Base-by-base conservation (phyloP, 1,140 invertebrate species). In the Lanistes nyassanus region DNA sequence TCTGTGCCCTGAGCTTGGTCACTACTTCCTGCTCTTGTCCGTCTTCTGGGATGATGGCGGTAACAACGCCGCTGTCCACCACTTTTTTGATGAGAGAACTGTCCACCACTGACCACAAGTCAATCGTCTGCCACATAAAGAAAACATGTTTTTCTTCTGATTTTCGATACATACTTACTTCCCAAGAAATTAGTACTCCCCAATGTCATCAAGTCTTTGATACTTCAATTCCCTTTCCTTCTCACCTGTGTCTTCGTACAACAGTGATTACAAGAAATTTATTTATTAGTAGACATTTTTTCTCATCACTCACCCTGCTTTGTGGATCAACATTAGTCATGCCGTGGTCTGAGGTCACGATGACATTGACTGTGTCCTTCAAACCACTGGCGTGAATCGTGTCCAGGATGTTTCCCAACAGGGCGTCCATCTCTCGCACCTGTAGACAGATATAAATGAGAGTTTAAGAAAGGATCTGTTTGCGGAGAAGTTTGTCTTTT, bases 321-420 rank as follows among this genome's bases (percentile, higher is more conserved):
- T 60, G 16, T 11, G 88, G 80, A 7, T 86, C 90, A 3, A 92
- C 90, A 36, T 87, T 84, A 2, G 90, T 82, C 92, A 94, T 94
- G 29, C 94, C 94, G 87, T 94, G 94, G 87, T 95, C 94, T 82
- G 93, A 93, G 3, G 94, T 83, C 67, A 94, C 88, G 74, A 94
- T 90, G 1, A 94, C 86, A 85, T 94, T 94, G 0, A 93, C 87
- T 74, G 84, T 84, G 82, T 92, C 87, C 39, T 83, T 83, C 53
- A 94, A 84, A 26, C 72, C 31, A 21, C 77, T 56, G 31, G 62
- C 53, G 60, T 81, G 56, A n/a, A 87, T 55, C 53, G 78, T 37
- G 29, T 78, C 69, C 39, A 86, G 68, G 36, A 87, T 53, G 29
- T 79, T 72, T 19, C 84, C 86, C 55, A 86, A 37, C 3, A 82